phyloP scores from a whole-genome alignment of 92 coral and sea anemone genomes.

The Palythoa heliodiscus region DNA sequence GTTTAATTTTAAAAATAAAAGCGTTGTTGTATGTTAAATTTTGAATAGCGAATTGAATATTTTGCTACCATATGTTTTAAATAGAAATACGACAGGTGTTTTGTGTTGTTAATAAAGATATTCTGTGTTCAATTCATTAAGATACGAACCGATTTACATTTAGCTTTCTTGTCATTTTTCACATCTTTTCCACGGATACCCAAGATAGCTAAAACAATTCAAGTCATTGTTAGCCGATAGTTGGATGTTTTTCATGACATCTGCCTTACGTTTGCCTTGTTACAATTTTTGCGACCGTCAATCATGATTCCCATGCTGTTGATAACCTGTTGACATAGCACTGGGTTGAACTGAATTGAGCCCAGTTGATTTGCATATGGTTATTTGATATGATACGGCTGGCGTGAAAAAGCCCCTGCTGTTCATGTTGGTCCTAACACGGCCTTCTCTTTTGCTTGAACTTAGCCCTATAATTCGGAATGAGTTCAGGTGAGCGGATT shows the following conservation, averaged over 20 bases:
- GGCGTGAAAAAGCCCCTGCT: background rate
- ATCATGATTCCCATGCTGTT: background rate
- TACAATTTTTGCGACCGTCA: constrained; percentile 25
- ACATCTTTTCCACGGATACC: background rate
- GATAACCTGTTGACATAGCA: constrained; percentile 42
- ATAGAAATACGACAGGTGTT: background rate
- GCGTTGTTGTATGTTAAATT: background rate
- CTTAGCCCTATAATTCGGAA: background rate
- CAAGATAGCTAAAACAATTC: background rate
- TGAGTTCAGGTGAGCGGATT: constrained; percentile 6
- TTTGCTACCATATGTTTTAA: background rate
- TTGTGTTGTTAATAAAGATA: background rate
- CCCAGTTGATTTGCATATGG: constrained; percentile 30
- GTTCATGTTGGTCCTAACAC: background rate
- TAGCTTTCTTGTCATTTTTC: background rate
- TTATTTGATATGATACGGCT: background rate
- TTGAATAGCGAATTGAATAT: background rate
- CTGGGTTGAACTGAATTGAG: constrained; percentile 3
- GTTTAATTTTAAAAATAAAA: background rate
- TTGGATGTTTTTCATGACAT: background rate
- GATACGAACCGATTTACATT: background rate
- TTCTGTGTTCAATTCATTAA: background rate
- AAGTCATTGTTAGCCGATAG: background rate
- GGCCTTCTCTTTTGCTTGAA: background rate
- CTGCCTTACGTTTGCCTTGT: background rate